Evolutionary conservation across 1,140 invertebrate species (phyloP).

Genomic region (Dreissena rostriformis): DNA sequence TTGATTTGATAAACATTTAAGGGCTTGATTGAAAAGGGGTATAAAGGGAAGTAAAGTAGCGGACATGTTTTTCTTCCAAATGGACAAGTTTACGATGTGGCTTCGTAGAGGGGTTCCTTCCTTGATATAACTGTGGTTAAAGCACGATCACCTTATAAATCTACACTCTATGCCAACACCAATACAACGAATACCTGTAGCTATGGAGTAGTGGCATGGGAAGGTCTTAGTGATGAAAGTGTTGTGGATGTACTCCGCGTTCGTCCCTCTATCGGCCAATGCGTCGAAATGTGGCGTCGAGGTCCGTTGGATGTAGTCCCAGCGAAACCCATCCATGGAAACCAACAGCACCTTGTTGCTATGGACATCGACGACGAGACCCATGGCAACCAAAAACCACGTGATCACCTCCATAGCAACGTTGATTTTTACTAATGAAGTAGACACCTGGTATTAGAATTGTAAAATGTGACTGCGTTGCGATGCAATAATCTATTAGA

Average conservation of each 20-base stretch:
- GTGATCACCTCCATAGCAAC: no score
- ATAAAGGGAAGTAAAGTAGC: background rate
- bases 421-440: no score
- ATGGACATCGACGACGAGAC: no score
- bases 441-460: no score
- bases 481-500: no score
- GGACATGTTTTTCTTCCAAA: background rate
- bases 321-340: conserved; percentile 81
- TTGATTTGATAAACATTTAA: background rate
- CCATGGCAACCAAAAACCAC: no score
- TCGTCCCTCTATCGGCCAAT: conserved; percentile 70
- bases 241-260: conserved; percentile 77
- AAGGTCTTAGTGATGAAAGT: conserved; percentile 90
- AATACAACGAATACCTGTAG: conserved; percentile 84
- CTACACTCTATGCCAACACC: no score
- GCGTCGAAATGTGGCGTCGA: conserved; percentile 75
- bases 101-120: no score
- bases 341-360: conserved; percentile 77
- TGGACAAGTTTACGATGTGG: no score
- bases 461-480: no score
- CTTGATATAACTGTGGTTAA: no score
- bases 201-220: conserved; percentile 90
- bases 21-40: background rate
- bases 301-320: conserved; percentile 77
- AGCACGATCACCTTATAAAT: no score